Evolutionary conservation across 2,888 invertebrate genomes (phyloP), one percentile per base, ranked within the genome.

Genomic region (Brachypalpus laphriformis): DNA sequence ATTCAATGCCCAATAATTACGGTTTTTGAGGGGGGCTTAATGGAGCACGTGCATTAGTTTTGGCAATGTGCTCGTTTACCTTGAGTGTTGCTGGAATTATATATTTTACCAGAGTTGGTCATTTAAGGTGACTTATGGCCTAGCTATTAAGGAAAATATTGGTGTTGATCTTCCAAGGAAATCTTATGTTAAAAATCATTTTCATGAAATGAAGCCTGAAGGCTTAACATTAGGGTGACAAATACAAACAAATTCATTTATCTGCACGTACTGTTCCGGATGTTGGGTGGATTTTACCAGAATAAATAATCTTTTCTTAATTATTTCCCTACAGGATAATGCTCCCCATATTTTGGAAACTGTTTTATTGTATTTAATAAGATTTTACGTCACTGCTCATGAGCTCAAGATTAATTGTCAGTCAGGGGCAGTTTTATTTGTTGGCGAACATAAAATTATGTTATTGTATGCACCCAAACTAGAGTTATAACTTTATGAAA

Each of bases 1-100:
- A 56, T 40, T 56, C 31, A 65, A 57, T 71, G 51, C 28, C 20
- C 65, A 63, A 71, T 77, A 77, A 82, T 71, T 82, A 77, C 34
- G 45, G 37, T 47, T 28, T 65, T 56, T 71, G 3, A 16, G 70
- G 63, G 28, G 11, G 8, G 1, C 14, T n/a, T 14, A 20, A 14
- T 47, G 16, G 9, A 34, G 49, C 49, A 34, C 49, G 14, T 65
- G 49, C 3, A 16, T 42, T n/a, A 20, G 11, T 14, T 4, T 5
- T 65, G 47, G 34, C 63, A 20, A 14, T 7, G 37, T 18, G 49
- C n/a, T 34, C 45, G 47, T 47, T 47, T 42, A n/a, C 25, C 25
- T 28, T 31, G 8, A n/a, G 28, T 28, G n/a, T 3, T 54, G 28
- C 8, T 7, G 6, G 8, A 14, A 28, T 51, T n/a, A 7, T 22